A percentile compares a stretch with the other conserved stretches of the same genome.
These are phyloP conservation scores for Chloroceryle aenea DNA, from an alignment of 2,113 vertebrate genomes.

Conservation along the genomic window DNA sequence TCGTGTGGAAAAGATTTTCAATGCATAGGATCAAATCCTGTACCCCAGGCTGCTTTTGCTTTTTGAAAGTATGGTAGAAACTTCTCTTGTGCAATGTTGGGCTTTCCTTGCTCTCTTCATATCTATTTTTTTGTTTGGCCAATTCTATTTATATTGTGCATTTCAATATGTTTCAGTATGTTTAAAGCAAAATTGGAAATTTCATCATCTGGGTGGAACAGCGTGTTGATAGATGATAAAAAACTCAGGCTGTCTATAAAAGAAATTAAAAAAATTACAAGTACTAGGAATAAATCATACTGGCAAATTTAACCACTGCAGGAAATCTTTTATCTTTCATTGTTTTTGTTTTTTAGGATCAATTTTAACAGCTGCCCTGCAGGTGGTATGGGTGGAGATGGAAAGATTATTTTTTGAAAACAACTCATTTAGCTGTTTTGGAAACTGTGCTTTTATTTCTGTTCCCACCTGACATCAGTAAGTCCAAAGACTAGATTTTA, in stretches of 20 bases:
- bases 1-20: not conserved
- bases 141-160: not conserved
- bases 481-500: slow-evolving; percentile 15
- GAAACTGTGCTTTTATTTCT: not conserved
- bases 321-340: not conserved
- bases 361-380: slow-evolving; percentile 10
- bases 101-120: not conserved
- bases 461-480: slow-evolving; percentile 2
- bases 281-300: not conserved
- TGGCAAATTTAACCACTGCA: not conserved
- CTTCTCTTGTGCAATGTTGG: not conserved
- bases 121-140: not conserved
- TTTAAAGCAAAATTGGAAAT: not conserved
- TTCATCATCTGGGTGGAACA: not conserved
- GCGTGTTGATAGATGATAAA: not conserved
- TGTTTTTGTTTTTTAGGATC: not conserved
- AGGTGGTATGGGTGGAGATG: not conserved
- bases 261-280: not conserved
- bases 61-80: not conserved
- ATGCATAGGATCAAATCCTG: not conserved
- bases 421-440: slow-evolving; percentile 13
- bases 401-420: slow-evolving; percentile 18
- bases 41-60: not conserved
- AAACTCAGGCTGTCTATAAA: not conserved
- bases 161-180: not conserved